Conservation (phyloP, 2,888 invertebrate species). For the Ormyrus nitidulus region DNA sequence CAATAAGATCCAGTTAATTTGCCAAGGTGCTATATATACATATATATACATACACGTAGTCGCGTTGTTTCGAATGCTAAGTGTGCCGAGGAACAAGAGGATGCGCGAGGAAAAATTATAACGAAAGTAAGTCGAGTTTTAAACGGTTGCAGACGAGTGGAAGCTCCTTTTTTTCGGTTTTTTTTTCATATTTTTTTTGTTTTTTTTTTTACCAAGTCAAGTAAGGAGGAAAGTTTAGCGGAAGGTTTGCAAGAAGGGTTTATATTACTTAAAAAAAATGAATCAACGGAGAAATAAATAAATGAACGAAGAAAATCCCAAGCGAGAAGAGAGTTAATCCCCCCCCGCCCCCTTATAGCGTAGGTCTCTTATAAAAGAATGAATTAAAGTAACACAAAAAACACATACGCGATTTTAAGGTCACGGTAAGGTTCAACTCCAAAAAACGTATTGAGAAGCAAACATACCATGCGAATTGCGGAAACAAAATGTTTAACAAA, state of each 20-base stretch:
- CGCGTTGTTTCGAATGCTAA: slow-evolving; percentile 32
- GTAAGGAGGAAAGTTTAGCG: slow-evolving; percentile 21
- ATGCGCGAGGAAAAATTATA: slow-evolving; percentile 6
- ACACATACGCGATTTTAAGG: slow-evolving; percentile 59
- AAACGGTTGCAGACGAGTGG: slow-evolving; percentile 5
- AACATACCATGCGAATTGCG: not conserved
- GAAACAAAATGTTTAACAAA: slow-evolving; percentile 13
- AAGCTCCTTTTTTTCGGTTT: slow-evolving; percentile 7
- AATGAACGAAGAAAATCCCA: too few species aligned
- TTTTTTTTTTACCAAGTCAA: slow-evolving; percentile 6
- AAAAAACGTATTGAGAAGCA: slow-evolving; percentile 56
- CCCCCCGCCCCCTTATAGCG: not conserved
- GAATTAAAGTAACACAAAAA: slow-evolving; percentile 8
- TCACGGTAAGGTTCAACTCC: slow-evolving; percentile 72
- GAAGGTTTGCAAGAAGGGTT: slow-evolving; percentile 50
- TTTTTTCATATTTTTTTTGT: not conserved
- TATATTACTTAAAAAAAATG: slow-evolving; percentile 10
- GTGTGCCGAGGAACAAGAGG: slow-evolving; percentile 8
- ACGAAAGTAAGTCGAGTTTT: slow-evolving; percentile 41
- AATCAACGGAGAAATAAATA: not conserved
- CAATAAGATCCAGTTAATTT: slow-evolving; percentile 14
- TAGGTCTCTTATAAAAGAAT: not conserved
- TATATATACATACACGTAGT: not conserved
- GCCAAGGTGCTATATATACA: slow-evolving; percentile 13
- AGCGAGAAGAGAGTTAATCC: too few species aligned